Percentiles rank a stretch among this genome's conserved stretches.
phyloP scores from a whole-genome alignment of 2,888 invertebrate species.

The Cybosia mesomella region DNA sequence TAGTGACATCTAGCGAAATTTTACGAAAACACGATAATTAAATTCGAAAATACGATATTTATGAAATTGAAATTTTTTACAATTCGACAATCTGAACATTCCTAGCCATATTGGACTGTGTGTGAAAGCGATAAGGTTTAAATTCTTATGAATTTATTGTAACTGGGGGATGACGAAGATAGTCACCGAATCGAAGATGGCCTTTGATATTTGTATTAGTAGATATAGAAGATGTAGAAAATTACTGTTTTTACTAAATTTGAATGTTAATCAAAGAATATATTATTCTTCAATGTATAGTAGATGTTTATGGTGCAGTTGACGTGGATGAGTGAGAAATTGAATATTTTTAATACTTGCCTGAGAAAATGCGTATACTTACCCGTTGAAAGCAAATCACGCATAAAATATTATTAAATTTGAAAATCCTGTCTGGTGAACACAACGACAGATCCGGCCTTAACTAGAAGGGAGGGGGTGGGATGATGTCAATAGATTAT shows the following conservation, averaged over 20 bases:
- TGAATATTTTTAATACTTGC: slow-evolving; percentile 11
- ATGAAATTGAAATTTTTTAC: slow-evolving; percentile 21
- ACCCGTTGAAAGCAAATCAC: slow-evolving; percentile 6
- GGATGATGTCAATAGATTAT: neutral
- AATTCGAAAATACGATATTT: slow-evolving; percentile 15
- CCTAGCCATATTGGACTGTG: slow-evolving; percentile 32
- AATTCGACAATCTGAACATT: slow-evolving; percentile 46
- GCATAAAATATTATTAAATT: slow-evolving; percentile 15
- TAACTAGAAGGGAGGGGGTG: neutral
- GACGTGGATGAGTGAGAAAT: slow-evolving; percentile 6
- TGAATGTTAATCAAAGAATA: slow-evolving; percentile 48
- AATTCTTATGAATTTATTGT: slow-evolving; percentile 31
- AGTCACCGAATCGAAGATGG: slow-evolving; percentile 43
- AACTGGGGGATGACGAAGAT: slow-evolving; percentile 20
- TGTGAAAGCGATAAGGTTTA: slow-evolving; percentile 28
- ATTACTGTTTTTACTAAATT: slow-evolving; percentile 45
- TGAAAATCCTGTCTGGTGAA: neutral
- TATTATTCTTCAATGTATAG: slow-evolving; percentile 53
- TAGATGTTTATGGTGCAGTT: slow-evolving; percentile 32
- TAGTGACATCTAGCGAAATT: slow-evolving; percentile 38
- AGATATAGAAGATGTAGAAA: slow-evolving; percentile 39
- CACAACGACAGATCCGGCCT: neutral
- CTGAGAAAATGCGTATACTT: neutral
- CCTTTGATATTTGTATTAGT: slow-evolving; percentile 50
- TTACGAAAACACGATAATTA: slow-evolving; percentile 26